Conservation (phyloP, 1,140 invertebrate genomes). For the Chironomus striatipennis region DNA sequence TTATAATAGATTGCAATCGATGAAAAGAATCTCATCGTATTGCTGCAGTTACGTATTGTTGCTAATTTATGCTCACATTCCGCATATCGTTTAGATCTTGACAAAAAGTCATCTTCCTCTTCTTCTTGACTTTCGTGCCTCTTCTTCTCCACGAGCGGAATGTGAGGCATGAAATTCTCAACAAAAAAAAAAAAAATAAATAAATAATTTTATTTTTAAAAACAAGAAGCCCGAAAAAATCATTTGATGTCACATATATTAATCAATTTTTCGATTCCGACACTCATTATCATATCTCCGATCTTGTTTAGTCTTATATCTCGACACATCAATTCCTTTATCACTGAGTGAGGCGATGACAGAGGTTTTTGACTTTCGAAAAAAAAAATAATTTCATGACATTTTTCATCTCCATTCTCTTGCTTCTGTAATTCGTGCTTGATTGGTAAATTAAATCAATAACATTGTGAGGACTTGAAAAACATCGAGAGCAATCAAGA, state of each 20-base stretch:
- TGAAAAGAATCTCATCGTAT: neutral
- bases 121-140: no score
- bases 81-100: no score
- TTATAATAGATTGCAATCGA: constrained; percentile 16
- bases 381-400: neutral
- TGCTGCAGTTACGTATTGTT: neutral
- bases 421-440: neutral
- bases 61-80: neutral
- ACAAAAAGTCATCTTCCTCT: no score
- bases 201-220: no score
- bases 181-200: no score
- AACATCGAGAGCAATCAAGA: neutral
- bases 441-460: constrained; percentile 14
- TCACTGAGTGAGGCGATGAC: no score
- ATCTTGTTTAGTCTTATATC: neutral
- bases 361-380: neutral
- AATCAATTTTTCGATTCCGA: neutral
- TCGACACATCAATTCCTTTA: constrained; percentile 3
- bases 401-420: neutral
- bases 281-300: neutral
- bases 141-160: no score
- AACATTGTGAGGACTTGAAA: neutral
- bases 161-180: no score
- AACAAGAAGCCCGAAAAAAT: no score
- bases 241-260: neutral